Evolutionary conservation across 2,888 invertebrate species (phyloP).

Genomic region (Polydrusus tereticollis): DNA sequence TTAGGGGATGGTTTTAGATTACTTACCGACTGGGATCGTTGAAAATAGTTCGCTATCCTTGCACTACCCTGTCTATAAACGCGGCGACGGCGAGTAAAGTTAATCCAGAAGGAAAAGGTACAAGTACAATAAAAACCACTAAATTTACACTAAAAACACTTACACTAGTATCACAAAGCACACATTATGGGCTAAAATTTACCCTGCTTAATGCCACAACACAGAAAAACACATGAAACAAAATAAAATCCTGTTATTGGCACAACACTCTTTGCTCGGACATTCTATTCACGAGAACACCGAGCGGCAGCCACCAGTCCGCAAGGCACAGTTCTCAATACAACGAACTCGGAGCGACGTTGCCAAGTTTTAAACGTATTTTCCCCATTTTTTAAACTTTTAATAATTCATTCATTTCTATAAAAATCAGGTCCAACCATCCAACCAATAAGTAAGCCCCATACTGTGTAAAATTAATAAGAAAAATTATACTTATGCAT

Average conservation of each 20-base stretch:
- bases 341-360: conserved; percentile 52
- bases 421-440: no score
- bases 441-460: no score
- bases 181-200: conserved; percentile 46
- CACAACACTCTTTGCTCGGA: conserved; percentile 57
- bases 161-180: conserved; percentile 54
- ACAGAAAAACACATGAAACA: conserved; percentile 52
- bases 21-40: conserved; percentile 40
- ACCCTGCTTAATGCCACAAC: conserved; percentile 49
- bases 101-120: conserved; percentile 38
- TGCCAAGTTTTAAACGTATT: conserved; percentile 41
- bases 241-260: conserved; percentile 55
- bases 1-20: background rate
- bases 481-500: no score
- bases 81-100: conserved; percentile 27
- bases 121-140: conserved; percentile 49
- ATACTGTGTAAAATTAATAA: no score
- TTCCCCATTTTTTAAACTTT: background rate
- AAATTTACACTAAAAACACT: conserved; percentile 50
- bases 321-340: conserved; percentile 55
- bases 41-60: conserved; percentile 19
- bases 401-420: no score
- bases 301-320: conserved; percentile 54
- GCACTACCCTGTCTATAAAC: conserved; percentile 30
- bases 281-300: conserved; percentile 57